Base-by-base conservation (phyloP, 1,140 invertebrate genomes). In the Pseudomyrmex concolor region DNA sequence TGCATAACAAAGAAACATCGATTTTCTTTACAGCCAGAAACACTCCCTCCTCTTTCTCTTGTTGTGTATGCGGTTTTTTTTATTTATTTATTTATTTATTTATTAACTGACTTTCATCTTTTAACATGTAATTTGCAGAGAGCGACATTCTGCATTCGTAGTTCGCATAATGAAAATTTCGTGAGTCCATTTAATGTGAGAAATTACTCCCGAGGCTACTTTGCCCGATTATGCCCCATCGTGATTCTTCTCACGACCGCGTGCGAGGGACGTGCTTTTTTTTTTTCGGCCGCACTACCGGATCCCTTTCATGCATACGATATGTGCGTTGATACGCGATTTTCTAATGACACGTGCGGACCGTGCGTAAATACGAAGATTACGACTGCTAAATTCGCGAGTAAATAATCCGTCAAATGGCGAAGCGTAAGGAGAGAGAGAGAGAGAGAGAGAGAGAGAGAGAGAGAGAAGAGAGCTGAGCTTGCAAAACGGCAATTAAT, bases 91-190 rank as follows among this genome's bases (percentile, higher is more conserved):
- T 0, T 22, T 22, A 3, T 25, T 25, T 19, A 59, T 25, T 25
- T 34, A 43, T 64, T 34, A 50, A 74, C 1, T 3, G 7, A 17
- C 7, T 5, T 0, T n/a, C 34, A 1, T 67, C 13, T 67, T 22
- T 25, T 62, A 7, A 2, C 15, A 67, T 45, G 5, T 34, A 34
- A 34, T 34, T 68, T 77, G 43, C 10, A 57, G 10, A 57, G 25
- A 50, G 34, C 7, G 22, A 34, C n/a, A 68, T 68, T 78, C 9
- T n/a, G 34, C 55, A 57, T 68, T 78, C 74, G 45, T 25, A 48
- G 34, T 68, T 57, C 10, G 51, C 64, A 17, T 68, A 68, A 78
- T 78, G 51, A 68, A 34, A 7, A 57, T 78, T 78, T 57, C 19
- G 51, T 25, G 51, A 57, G 57, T 77, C 57, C 51, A 55, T 77